Conservation (phyloP, 64 coral and sea anemone genomes). For the Acropora yongei region DNA sequence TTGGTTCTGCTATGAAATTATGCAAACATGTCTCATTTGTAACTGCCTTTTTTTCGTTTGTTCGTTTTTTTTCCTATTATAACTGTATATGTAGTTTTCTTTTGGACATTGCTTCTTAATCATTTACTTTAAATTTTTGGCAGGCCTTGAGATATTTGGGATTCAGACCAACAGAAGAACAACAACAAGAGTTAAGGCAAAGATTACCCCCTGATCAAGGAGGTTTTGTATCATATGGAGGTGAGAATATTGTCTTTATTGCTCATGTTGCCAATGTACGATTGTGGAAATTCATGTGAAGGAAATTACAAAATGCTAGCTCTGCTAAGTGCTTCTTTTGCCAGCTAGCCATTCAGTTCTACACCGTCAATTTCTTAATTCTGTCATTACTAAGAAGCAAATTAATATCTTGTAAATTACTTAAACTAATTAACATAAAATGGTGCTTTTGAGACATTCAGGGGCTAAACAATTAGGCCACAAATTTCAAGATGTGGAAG, state of each 20-base stretch:
- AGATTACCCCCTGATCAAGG: conserved; percentile 75
- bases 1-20: not conserved
- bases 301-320: too few relatives aligned
- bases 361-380: too few relatives aligned
- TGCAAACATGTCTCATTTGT: not conserved
- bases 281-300: too few relatives aligned
- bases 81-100: not conserved
- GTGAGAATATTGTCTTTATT: conserved; percentile 16
- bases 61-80: not conserved
- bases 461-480: too few relatives aligned
- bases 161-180: conserved; percentile 78
- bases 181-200: conserved; percentile 75
- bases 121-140: not conserved
- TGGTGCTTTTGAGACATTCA: too few relatives aligned
- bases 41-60: not conserved
- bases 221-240: conserved; percentile 92
- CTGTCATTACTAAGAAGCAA: too few relatives aligned
- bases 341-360: too few relatives aligned
- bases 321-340: too few relatives aligned
- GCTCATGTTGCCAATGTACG: too few relatives aligned
- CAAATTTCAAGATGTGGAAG: too few relatives aligned
- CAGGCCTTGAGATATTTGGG: conserved; percentile 96
- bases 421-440: too few relatives aligned
- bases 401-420: too few relatives aligned
- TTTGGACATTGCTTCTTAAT: not conserved